Evolutionary conservation across 2,113 vertebrate genomes (phyloP), one percentile per base, ranked within the genome.

Genomic region (Corvus hawaiiensis): DNA sequence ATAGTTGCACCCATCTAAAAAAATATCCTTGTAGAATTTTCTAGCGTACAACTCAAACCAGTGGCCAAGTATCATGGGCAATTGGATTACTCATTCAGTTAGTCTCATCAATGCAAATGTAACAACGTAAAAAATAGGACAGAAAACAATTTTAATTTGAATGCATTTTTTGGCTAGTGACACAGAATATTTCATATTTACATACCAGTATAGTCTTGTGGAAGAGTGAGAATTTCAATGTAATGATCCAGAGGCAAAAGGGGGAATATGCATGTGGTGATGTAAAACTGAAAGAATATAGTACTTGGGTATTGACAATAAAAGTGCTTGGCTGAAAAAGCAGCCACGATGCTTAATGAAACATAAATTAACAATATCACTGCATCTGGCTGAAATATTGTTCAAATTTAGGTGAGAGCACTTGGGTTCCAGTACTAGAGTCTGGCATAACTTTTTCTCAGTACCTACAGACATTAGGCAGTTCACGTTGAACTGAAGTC

Each of bases 351-450:
- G 44, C 13, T 90, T 66, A 87, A 44, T 37, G 51, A 97, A 97
- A 94, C 69, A 54, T 73, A 84, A 89, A 87, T 69, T 86, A 89
- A 83, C 69, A 62, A 63, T 67, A 89, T 59, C 90, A 82, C 58
- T 94, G 85, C 48, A 51, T 89, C 82, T 94, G 81, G 44, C 85
- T 75, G 89, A 94, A 86, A 80, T 72, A 55, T 32, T 89, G 69
- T 92, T 96, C 92, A 95, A 85, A 95, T 97, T 90, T 93, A 85
- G 74, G 62, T 90, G 67, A 94, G n/a, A 86, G 43, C 52, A 54
- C 46, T 95, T 93, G 62, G 6, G 44, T 94, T 97, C 72, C 87
- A 76, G n/a, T 84, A 74, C 69, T 77, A 91, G 75, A 90, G 35
- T 85, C 64, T 75, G 8, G 64, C 46, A 76, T 58, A 96, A 75